Base-by-base conservation (phyloP, 64 coral and sea anemone genomes). In the Montipora sp. region DNA sequence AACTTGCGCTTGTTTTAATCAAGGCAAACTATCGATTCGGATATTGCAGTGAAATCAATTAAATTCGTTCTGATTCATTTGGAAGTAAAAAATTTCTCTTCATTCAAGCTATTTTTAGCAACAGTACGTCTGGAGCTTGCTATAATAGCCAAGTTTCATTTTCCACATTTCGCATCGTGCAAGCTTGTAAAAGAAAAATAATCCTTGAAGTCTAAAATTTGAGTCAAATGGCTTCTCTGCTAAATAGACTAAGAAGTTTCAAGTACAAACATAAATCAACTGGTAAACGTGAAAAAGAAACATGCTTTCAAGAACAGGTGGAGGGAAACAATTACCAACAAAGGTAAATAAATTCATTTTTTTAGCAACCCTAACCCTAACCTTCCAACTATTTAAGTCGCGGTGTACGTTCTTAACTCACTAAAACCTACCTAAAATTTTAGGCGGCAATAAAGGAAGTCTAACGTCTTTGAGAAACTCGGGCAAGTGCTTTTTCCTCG, bases 361-460 rank as follows among this genome's bases (percentile, higher is more conserved):
- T 63, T 16, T 4, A 63, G 18, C 16, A 73, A 67, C 47, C 27
- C 27, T 27, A 27, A 27, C 27, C 27, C 27, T 27, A 27, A 14
- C 47, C 65, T 69, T 36, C 45, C 61, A 79, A 22, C 4, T 47
- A 21, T 27, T 16, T 76, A 20, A 53, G 19, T 19, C 12, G 77
- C 1, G 57, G 27, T 76, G 68, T 22, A n/a, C 53, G 1, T 74
- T 15, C 47, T 48, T 24, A 55, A 5, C n/a, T 5, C 9, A 19
- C 11, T 83, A 51, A 15, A 51, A 91, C 88, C 89, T 96, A 98
- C 96, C 96, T 75, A 98, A 68, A 61, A 98, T 90, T 96, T 98
- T 98, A 1, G 96, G 96, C 0, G 96, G 88, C 7, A 98, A 27
- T 15, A 98, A 83, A n/a, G 91, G 87, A 48, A 98, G 75, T 69